phyloP scores from a whole-genome alignment of 2,113 vertebrate genomes.

The Passerina amoena region DNA sequence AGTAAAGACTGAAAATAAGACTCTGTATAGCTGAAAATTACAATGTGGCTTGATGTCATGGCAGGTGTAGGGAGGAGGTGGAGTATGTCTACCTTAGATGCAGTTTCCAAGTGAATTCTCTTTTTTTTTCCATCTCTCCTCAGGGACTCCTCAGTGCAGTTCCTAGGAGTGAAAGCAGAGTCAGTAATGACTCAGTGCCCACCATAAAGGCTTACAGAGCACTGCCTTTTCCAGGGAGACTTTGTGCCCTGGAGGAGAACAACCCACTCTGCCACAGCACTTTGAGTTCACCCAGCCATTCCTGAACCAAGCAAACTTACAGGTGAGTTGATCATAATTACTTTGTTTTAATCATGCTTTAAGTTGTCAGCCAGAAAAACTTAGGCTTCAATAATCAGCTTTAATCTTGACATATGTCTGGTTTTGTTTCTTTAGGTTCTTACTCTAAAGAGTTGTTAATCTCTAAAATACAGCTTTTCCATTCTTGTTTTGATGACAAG shows the following conservation, averaged over 20 bases:
- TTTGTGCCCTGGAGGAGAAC: neutral
- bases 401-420: neutral
- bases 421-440: neutral
- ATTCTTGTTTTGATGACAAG: neutral
- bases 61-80: neutral
- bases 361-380: neutral
- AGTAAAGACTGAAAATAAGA: neutral
- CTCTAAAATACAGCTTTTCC: neutral
- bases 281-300: neutral
- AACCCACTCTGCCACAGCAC: neutral
- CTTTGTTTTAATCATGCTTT: neutral
- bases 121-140: neutral
- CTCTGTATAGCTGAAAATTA: neutral
- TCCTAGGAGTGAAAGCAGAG: neutral
- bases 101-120: neutral
- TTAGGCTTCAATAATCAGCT: neutral
- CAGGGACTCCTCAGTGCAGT: neutral
- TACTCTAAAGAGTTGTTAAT: neutral
- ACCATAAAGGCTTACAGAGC: neutral
- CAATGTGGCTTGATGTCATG: neutral
- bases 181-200: neutral
- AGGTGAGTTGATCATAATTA: neutral
- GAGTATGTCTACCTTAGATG: neutral
- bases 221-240: neutral
- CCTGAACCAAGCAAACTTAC: neutral